Conservation (phyloP, 2,888 invertebrate species). For the Latrodectus hesperus region DNA sequence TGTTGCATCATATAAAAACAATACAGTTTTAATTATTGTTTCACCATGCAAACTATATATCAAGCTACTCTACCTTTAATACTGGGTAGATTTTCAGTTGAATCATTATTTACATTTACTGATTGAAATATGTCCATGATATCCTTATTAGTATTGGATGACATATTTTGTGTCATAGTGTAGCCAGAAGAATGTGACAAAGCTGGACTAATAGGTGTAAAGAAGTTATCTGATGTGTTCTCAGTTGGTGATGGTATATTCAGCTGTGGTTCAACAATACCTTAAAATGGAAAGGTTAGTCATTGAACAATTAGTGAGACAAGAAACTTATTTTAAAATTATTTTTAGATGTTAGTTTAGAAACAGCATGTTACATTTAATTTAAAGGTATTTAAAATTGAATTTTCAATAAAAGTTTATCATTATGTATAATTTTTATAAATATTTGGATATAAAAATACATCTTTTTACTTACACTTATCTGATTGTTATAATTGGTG, state of each 20-base stretch:
- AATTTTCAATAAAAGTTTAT: no score
- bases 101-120: slow-evolving; percentile 47
- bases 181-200: slow-evolving; percentile 46
- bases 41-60: no score
- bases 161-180: slow-evolving; percentile 17
- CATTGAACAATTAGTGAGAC: no score
- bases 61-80: slow-evolving; percentile 4
- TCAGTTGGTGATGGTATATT: slow-evolving; percentile 56
- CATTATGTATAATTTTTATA: no score
- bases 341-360: neutral
- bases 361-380: neutral
- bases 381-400: no score
- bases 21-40: no score
- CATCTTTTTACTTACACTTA: no score
- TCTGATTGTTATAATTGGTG: no score
- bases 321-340: no score
- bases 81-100: slow-evolving; percentile 30
- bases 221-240: slow-evolving; percentile 50
- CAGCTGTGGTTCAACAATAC: slow-evolving; percentile 64
- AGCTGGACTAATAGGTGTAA: slow-evolving; percentile 68
- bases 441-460: no score
- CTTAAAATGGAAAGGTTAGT: slow-evolving; percentile 28
- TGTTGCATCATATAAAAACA: no score
- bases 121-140: slow-evolving; percentile 67
- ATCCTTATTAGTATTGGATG: slow-evolving; percentile 50